Evolutionary conservation across 2,113 vertebrate species (phyloP).

Genomic region (Cichladusa arquata): DNA sequence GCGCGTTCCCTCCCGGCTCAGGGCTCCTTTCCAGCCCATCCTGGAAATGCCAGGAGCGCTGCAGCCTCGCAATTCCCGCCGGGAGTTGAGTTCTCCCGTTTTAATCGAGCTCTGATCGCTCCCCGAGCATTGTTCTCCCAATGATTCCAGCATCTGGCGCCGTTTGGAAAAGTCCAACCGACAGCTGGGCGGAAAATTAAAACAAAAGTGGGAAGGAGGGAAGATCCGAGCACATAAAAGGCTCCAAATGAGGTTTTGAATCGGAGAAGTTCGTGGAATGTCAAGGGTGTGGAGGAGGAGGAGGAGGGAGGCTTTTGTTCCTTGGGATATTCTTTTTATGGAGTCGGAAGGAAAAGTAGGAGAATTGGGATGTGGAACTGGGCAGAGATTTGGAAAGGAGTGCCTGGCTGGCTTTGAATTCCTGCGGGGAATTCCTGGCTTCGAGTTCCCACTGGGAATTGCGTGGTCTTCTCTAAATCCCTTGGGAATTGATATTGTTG

Average conservation of each 20-base stretch:
- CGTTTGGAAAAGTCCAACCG: slow-evolving; percentile 69
- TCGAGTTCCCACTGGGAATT: background rate
- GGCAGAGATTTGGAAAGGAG: background rate
- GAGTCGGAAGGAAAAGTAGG: background rate
- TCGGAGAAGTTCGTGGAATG: background rate
- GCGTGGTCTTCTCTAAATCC: background rate
- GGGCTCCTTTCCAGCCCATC: slow-evolving; percentile 55
- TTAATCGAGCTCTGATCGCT: slow-evolving; percentile 77
- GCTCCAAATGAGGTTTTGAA: slow-evolving; percentile 39
- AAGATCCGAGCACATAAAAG: slow-evolving; percentile 50
- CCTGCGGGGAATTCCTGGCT: no score
- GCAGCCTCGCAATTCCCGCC: slow-evolving; percentile 66
- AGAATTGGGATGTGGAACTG: background rate
- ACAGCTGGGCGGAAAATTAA: slow-evolving; percentile 77
- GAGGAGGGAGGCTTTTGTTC: background rate
- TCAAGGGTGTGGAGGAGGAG: background rate
- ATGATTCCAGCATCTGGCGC: slow-evolving; percentile 80
- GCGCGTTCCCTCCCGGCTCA: slow-evolving; percentile 27
- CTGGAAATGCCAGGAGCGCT: slow-evolving; percentile 68
- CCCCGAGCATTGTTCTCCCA: slow-evolving; percentile 75
- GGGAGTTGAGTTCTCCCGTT: slow-evolving; percentile 73
- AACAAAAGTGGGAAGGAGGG: background rate
- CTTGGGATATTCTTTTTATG: background rate
- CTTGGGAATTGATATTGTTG: background rate
- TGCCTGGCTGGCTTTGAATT: fast-evolving